Conservation (phyloP, 2,113 vertebrate genomes). For the Gambusia holbrooki region DNA sequence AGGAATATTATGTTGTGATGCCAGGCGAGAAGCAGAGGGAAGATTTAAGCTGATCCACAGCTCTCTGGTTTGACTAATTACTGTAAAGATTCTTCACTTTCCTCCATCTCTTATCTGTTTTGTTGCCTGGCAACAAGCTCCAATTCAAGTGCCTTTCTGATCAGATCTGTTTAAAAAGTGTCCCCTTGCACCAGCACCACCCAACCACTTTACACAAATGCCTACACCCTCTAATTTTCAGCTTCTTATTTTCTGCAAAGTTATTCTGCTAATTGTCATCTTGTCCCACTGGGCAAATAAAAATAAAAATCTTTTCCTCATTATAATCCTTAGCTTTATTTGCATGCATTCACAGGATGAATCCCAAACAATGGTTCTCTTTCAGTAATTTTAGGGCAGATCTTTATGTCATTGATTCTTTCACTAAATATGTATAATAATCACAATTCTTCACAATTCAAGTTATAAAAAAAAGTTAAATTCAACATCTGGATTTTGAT, state of each 20-base stretch:
- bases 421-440: neutral
- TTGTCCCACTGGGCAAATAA: neutral
- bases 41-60: constrained; percentile 5
- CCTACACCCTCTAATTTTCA: constrained; percentile 13
- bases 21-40: neutral
- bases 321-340: neutral
- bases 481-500: neutral
- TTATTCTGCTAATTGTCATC: neutral
- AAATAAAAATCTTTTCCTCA: neutral
- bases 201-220: neutral
- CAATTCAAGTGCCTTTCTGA: constrained; percentile 52
- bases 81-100: constrained; percentile 49
- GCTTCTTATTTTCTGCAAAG: neutral
- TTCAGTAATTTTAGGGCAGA: neutral
- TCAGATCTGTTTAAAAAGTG: constrained; percentile 30
- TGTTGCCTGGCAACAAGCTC: constrained; percentile 84
- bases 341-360: neutral
- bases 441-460: neutral
- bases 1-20: neutral
- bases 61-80: constrained; percentile 21
- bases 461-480: neutral
- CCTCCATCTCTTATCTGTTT: constrained; percentile 62
- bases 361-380: neutral
- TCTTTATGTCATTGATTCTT: neutral
- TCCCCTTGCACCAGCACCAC: neutral